Base-by-base conservation (phyloP, 2,113 vertebrate species). In the Passer montanus region DNA sequence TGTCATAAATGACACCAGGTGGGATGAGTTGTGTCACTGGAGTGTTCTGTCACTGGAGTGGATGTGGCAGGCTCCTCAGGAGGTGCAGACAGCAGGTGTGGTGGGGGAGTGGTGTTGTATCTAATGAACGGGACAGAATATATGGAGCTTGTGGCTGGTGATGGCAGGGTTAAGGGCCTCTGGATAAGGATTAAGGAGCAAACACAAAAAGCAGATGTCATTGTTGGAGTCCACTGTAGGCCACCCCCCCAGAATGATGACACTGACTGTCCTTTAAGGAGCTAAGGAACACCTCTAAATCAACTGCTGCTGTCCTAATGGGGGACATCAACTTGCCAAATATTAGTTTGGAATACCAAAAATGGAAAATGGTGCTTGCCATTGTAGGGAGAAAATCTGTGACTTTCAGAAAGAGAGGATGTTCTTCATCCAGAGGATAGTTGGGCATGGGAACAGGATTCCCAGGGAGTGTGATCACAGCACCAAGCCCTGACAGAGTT, bases 51-150 rank as follows among this genome's bases (percentile, higher is more conserved):
- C 35, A 37, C 35, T 37, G 35, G 35, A 37, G 18, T 10, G 46
- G 24, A 10, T 39, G 16, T 37, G 24, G 11, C 33, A n/a, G 39
- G 28, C 19, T 74, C 28, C 14, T 75, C 60, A 46, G 37, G 46
- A 41, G 20, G 11, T 0, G 0, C 3, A 20, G 44, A 13, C 39
- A 33, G 16, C 37, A 39, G 28, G 28, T 52, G 60, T 30, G 23
- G 8, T 67, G 28, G 7, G 5, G 5, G 44, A 50, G 16, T n/a
- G n/a, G 9, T 2, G 2, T 2, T 13, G 2, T 30, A 4, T n/a
- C 33, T 66, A 31, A 11, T 53, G 77, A 19, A 46, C 26, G 23
- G 28, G 7, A 19, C 39, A 28, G 23, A 74, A 22, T 46, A 33
- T 24, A 21, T 46, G 33, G 46, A 82, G 16, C 22, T 58, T 66